Evolutionary conservation across 2,888 invertebrate species (phyloP).

Genomic region (Nemotelus pantherinus): DNA sequence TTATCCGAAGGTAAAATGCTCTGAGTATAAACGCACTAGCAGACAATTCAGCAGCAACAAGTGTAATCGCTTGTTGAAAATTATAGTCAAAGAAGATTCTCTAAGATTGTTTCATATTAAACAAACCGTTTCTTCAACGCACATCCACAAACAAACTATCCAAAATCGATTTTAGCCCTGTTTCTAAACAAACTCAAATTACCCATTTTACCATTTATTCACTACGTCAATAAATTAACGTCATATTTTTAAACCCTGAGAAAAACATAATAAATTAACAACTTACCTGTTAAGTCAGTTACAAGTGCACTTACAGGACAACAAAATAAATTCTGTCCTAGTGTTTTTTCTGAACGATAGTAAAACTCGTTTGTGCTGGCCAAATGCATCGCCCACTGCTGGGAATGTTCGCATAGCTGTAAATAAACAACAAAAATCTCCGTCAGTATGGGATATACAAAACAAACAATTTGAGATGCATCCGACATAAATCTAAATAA

Average conservation of each 20-base stretch:
- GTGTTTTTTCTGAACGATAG: constrained; percentile 79
- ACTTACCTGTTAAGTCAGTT: constrained; percentile 73
- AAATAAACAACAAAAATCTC: constrained; percentile 53
- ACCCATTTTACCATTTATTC: neutral
- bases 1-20: too few relatives aligned
- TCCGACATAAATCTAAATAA: too few relatives aligned
- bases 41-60: too few relatives aligned
- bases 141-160: too few relatives aligned
- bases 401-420: constrained; percentile 81
- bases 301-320: constrained; percentile 74
- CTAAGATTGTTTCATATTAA: too few relatives aligned
- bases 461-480: neutral
- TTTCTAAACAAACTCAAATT: neutral
- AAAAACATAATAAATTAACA: neutral
- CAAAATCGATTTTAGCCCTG: neutral
- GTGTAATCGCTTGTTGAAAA: too few relatives aligned
- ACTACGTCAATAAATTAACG: neutral
- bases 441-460: neutral
- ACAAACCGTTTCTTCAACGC: too few relatives aligned
- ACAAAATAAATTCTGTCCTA: constrained; percentile 84
- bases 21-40: too few relatives aligned
- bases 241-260: too few relatives aligned
- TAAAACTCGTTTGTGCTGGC: constrained; percentile 83
- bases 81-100: too few relatives aligned
- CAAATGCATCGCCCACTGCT: constrained; percentile 88